These are phyloP conservation scores for Pholis gunnellus DNA, from an alignment of 2,113 vertebrate genomes.

Conservation along the genomic window DNA sequence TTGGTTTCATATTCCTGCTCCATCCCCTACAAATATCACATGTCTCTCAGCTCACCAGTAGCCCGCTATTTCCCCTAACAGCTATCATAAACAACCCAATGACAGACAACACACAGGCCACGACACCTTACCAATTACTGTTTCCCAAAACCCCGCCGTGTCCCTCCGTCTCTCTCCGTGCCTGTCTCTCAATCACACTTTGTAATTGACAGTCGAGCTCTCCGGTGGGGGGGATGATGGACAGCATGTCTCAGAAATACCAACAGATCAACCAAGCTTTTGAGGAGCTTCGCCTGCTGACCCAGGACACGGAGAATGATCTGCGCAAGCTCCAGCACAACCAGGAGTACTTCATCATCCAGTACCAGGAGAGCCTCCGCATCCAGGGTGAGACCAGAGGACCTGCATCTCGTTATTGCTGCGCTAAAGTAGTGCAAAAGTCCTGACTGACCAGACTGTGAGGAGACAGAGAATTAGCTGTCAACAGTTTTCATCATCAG, in stretches of 20 bases:
- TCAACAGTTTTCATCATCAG: background rate
- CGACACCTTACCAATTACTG: background rate
- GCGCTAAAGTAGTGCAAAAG: background rate
- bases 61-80: slow-evolving; percentile 18
- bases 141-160: background rate
- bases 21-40: background rate
- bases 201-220: slow-evolving; percentile 88
- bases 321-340: slow-evolving; percentile 97
- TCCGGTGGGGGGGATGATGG: slow-evolving; percentile 88
- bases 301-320: slow-evolving; percentile 94
- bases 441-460: background rate
- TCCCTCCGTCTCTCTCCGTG: background rate
- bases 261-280: slow-evolving; percentile 98
- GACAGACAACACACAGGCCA: slow-evolving; percentile 29
- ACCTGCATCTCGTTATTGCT: background rate
- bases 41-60: background rate
- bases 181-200: slow-evolving; percentile 23
- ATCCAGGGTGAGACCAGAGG: slow-evolving; percentile 82
- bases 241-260: slow-evolving; percentile 98
- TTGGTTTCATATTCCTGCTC: background rate
- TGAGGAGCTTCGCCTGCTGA: slow-evolving; percentile 93
- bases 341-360: slow-evolving; percentile 99
- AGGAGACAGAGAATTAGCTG: background rate
- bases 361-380: slow-evolving; percentile 97
- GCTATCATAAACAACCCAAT: slow-evolving; percentile 42